phyloP scores from a whole-genome alignment of 2,888 invertebrate genomes.

The Asteroscopus sphinx region DNA sequence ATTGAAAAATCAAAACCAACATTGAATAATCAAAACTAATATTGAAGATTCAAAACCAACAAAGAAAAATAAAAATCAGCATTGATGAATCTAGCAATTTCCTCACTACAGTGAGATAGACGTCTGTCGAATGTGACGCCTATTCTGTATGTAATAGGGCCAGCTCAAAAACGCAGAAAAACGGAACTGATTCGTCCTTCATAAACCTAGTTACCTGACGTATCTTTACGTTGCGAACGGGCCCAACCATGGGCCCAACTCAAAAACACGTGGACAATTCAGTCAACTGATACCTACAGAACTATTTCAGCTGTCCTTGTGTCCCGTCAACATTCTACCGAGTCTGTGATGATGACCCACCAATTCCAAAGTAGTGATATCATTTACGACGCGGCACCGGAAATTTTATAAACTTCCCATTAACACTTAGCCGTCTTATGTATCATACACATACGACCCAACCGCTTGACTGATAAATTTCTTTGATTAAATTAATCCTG shows the following conservation, averaged over 20 bases:
- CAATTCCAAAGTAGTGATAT: slow-evolving; percentile 64
- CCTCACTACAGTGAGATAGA: too few species aligned
- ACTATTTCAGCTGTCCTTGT: slow-evolving; percentile 50
- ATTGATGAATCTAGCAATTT: too few species aligned
- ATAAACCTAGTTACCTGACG: too few species aligned
- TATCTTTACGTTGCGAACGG: too few species aligned
- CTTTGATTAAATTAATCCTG: slow-evolving; percentile 35
- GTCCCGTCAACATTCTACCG: slow-evolving; percentile 36
- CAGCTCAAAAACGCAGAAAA: too few species aligned
- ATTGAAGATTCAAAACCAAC: too few species aligned
- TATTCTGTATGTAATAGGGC: too few species aligned
- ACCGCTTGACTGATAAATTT: slow-evolving; percentile 37
- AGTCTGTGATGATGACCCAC: slow-evolving; percentile 52
- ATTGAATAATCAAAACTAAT: not conserved
- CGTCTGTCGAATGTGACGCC: too few species aligned
- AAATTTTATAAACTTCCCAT: slow-evolving; percentile 68
- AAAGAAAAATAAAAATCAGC: too few species aligned
- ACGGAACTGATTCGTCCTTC: too few species aligned
- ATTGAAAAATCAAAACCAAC: too few species aligned
- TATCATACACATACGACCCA: slow-evolving; percentile 39
- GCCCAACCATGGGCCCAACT: not conserved
- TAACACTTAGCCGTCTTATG: slow-evolving; percentile 55
- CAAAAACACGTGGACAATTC: slow-evolving; percentile 20
- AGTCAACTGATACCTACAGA: slow-evolving; percentile 17
- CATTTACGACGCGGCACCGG: slow-evolving; percentile 62